These are phyloP conservation scores for Drepanosiphum platanoidis DNA, from an alignment of 2,888 invertebrate species.

Conservation along the genomic window DNA sequence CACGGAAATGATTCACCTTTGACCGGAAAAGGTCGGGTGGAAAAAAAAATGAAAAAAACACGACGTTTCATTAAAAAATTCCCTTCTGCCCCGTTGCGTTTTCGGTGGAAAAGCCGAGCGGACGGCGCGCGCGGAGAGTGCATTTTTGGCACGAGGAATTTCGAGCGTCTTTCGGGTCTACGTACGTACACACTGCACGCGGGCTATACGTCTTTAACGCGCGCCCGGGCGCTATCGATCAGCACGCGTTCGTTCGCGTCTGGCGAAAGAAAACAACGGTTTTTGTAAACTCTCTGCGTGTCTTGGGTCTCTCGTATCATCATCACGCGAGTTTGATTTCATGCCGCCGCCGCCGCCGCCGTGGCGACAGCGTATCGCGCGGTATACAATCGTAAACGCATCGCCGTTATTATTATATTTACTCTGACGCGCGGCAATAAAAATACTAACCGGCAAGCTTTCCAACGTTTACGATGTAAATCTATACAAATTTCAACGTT, in stretches of 20 bases:
- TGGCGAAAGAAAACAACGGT: too few relatives aligned
- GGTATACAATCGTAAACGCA: too few relatives aligned
- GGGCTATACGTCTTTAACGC: background rate
- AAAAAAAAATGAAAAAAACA: too few relatives aligned
- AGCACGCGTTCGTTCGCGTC: background rate
- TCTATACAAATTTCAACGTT: background rate
- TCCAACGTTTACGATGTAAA: background rate
- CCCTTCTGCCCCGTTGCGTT: constrained; percentile 32
- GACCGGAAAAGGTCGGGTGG: background rate
- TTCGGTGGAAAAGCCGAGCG: background rate
- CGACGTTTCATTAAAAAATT: constrained; percentile 56
- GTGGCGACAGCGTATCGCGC: too few relatives aligned
- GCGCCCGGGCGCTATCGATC: background rate
- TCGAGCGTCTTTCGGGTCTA: background rate
- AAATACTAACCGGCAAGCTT: background rate
- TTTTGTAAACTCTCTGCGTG: too few relatives aligned
- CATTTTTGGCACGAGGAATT: background rate
- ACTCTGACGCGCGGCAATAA: too few relatives aligned
- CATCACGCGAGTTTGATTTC: too few relatives aligned
- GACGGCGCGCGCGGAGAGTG: background rate
- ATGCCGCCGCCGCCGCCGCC: too few relatives aligned
- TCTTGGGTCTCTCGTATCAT: too few relatives aligned
- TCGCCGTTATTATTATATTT: background rate
- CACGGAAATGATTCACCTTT: background rate
- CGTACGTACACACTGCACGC: too few relatives aligned